A percentile compares a stretch with the other conserved stretches of the same genome.
Conservation (phyloP, 2,113 vertebrate species). For the Pimephales promelas region DNA sequence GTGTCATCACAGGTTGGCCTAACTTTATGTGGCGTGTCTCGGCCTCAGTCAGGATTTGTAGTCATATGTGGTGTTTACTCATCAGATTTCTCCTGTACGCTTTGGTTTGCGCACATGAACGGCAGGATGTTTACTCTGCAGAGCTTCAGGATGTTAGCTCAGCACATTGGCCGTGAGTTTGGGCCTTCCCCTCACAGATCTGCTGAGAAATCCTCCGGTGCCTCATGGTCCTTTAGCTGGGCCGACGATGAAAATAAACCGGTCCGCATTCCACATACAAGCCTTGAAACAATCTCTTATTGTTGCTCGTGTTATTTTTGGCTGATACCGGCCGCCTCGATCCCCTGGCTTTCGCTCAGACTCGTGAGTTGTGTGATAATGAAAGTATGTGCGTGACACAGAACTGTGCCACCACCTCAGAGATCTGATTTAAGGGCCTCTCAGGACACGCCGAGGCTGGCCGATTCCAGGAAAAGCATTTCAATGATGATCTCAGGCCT, state of each 20-base stretch:
- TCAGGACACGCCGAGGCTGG: neutral
- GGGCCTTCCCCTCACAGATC: neutral
- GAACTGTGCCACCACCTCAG: conserved; percentile 4
- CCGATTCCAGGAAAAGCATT: neutral
- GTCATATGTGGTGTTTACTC: neutral
- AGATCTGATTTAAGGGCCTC: conserved; percentile 1
- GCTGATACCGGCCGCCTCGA: too few species aligned
- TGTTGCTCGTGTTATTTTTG: neutral
- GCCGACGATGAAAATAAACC: neutral
- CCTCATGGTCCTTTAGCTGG: neutral
- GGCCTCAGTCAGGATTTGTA: neutral
- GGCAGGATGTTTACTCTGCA: conserved; percentile 64
- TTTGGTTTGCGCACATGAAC: conserved; percentile 34
- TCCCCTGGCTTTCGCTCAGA: neutral
- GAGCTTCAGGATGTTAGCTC: conserved; percentile 64
- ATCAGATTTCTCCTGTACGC: conserved; percentile 12
- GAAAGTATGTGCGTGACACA: neutral
- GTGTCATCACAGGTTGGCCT: too few species aligned
- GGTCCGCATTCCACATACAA: neutral
- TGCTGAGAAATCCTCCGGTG: neutral
- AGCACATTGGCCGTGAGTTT: conserved; percentile 49
- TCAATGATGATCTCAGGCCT: neutral
- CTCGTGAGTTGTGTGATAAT: neutral
- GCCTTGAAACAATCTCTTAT: neutral
- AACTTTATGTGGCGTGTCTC: neutral